A percentile compares a stretch with the other conserved stretches of the same genome.
Conservation (phyloP, 2,113 vertebrate genomes). For the Microcebus griseorufus region DNA sequence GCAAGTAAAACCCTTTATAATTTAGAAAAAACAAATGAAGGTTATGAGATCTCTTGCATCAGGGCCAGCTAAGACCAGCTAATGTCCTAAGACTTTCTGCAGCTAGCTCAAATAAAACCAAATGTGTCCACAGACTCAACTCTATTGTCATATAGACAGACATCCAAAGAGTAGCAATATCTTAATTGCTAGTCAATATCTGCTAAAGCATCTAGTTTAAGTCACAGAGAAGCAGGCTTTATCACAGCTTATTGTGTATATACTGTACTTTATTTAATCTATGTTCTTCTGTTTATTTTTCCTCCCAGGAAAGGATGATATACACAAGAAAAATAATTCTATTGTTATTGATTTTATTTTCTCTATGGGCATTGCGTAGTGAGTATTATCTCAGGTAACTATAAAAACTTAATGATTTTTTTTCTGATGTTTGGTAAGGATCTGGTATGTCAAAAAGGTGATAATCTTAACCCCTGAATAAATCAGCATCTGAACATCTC, state of each 20-base stretch:
- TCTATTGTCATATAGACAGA: not conserved
- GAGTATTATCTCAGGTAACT: slow-evolving; percentile 60
- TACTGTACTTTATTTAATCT: not conserved
- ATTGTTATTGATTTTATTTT: slow-evolving; percentile 39
- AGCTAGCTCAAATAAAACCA: not conserved
- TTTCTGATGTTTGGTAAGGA: slow-evolving; percentile 18
- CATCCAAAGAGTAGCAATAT: not conserved
- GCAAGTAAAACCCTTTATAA: not conserved
- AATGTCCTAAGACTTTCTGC: not conserved
- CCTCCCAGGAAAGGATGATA: slow-evolving; percentile 50
- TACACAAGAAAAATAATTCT: slow-evolving; percentile 42
- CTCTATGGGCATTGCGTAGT: slow-evolving; percentile 29
- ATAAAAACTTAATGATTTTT: slow-evolving; percentile 6
- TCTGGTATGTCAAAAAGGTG: not conserved
- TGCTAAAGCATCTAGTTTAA: not conserved
- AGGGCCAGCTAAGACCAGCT: not conserved
- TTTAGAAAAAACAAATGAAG: not conserved
- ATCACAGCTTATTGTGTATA: not conserved
- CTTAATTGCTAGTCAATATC: not conserved
- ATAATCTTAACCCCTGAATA: not conserved
- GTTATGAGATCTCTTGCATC: not conserved
- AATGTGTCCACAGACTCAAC: not conserved
- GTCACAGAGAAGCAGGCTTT: not conserved
- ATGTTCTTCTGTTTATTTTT: slow-evolving; percentile 43
- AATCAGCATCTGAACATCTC: not conserved